Evolutionary conservation across 2,113 vertebrate genomes (phyloP).

Genomic region (Lathamus discolor): DNA sequence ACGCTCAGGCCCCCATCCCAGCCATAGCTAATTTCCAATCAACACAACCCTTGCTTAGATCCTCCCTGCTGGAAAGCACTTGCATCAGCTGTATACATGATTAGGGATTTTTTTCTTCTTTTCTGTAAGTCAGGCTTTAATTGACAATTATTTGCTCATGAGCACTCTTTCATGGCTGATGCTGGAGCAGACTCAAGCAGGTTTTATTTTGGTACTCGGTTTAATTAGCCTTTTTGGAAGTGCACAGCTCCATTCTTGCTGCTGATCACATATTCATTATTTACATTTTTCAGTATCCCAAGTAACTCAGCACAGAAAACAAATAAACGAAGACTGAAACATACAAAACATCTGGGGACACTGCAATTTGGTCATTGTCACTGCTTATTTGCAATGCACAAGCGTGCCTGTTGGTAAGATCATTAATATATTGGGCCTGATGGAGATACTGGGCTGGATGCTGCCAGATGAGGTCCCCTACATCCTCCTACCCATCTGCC

Average conservation of each 20-base stretch:
- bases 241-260: constrained; percentile 25
- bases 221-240: constrained; percentile 57
- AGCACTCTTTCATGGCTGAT: neutral
- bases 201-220: constrained; percentile 64
- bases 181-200: constrained; percentile 15
- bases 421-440: neutral
- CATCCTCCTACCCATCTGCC: neutral
- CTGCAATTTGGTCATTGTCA: neutral
- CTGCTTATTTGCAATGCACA: neutral
- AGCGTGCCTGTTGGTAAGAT: neutral
- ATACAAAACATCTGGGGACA: constrained; percentile 37
- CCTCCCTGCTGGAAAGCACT: neutral
- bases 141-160: constrained; percentile 36
- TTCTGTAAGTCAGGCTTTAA: constrained; percentile 10
- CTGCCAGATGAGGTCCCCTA: neutral
- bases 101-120: neutral
- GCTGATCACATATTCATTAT: constrained; percentile 45
- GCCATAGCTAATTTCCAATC: neutral
- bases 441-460: neutral
- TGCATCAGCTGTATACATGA: neutral
- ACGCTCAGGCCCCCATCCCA: neutral
- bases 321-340: constrained; percentile 36
- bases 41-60: neutral
- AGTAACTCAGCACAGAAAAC: constrained; percentile 44
- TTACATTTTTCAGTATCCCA: constrained; percentile 42